phyloP scores from a whole-genome alignment of 1,140 invertebrate species.

The Zaprionus africanus region DNA sequence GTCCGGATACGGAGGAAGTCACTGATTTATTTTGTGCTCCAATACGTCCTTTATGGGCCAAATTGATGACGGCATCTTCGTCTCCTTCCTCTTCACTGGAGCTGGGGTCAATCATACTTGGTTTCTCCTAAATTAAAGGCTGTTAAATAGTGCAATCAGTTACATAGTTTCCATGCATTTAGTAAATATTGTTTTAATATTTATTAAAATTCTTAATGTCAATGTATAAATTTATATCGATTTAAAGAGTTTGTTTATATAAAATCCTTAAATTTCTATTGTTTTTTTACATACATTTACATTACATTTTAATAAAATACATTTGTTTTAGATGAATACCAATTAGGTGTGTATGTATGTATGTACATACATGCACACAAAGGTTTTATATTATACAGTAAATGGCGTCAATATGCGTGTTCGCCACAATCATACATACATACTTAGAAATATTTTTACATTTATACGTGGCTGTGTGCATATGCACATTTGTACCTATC shows the following conservation, averaged over 20 bases:
- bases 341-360: not conserved
- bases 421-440: not conserved
- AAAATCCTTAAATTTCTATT: no score
- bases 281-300: no score
- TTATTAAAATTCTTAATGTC: not conserved
- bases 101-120: slow-evolving; percentile 93
- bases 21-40: slow-evolving; percentile 36
- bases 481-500: no score
- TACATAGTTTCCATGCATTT: no score
- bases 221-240: not conserved
- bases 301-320: not conserved
- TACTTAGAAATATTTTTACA: no score
- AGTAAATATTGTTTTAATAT: not conserved
- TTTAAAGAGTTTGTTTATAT: no score
- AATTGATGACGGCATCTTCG: slow-evolving; percentile 88
- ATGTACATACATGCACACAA: not conserved
- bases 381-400: not conserved
- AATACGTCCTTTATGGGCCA: slow-evolving; percentile 58
- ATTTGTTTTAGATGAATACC: not conserved
- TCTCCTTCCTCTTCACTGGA: slow-evolving; percentile 95
- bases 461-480: not conserved
- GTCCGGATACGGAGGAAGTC: not conserved
- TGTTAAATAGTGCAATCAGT: not conserved
- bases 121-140: not conserved
- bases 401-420: not conserved